Evolutionary conservation across 1,140 invertebrate genomes (phyloP).

Genomic region (Drosophila obscura): DNA sequence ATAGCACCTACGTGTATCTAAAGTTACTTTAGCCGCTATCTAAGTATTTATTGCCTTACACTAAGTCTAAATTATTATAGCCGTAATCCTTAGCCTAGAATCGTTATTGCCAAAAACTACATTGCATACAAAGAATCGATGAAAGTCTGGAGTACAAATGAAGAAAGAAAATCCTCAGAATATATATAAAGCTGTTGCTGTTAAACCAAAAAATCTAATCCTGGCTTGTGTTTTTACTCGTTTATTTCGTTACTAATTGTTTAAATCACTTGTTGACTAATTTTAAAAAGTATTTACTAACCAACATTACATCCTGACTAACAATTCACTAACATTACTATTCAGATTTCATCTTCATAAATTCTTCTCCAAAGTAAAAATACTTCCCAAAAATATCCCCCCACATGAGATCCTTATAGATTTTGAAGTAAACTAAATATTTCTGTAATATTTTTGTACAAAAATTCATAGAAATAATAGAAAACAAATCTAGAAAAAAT

Average conservation of each 20-base stretch:
- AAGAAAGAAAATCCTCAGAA: slow-evolving; percentile 50
- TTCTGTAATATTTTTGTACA: background rate
- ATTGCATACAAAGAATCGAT: slow-evolving; percentile 44
- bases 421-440: slow-evolving; percentile 3
- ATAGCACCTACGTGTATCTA: slow-evolving; percentile 35
- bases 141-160: slow-evolving; percentile 16
- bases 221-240: slow-evolving; percentile 71
- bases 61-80: slow-evolving; percentile 74
- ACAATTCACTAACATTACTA: slow-evolving; percentile 1
- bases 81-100: slow-evolving; percentile 49
- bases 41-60: slow-evolving; percentile 74
- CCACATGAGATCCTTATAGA: slow-evolving; percentile 20
- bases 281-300: slow-evolving; percentile 32
- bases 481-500: slow-evolving; percentile 1
- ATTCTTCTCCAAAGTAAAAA: background rate
- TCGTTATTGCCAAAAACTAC: slow-evolving; percentile 54
- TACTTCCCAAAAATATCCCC: background rate
- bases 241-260: slow-evolving; percentile 67
- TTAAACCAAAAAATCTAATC: slow-evolving; percentile 71
- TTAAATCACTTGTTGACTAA: slow-evolving; percentile 59
- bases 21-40: slow-evolving; percentile 70
- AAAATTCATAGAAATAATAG: background rate
- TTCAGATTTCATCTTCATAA: background rate
- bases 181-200: slow-evolving; percentile 75
- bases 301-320: slow-evolving; percentile 6